Evolutionary conservation across 2,888 invertebrate species (phyloP), one percentile per base, ranked within the genome.

Genomic region (Macropis europaea): DNA sequence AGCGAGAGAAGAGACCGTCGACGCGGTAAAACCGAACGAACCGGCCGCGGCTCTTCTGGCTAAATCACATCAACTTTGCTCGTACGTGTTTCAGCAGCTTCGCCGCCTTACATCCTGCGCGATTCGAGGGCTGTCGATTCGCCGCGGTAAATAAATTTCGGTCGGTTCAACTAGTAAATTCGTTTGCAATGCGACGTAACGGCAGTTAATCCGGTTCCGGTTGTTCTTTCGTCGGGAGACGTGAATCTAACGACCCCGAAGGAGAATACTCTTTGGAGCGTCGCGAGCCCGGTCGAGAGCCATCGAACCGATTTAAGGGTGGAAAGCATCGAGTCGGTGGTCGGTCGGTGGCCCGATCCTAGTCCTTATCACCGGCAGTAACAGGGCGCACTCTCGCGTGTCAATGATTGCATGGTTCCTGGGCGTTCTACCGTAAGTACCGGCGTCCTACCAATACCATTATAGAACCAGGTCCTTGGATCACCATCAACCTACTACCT

Each of bases 351-450:
- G 43, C 32, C 32, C 73, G 73, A 76, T 81, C 79, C 76, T 79
- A 79, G 77, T 77, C 77, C 82, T 84, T 82, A 84, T 86, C 82
- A 64, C 50, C 64, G 54, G 64, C 72, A 60, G 78, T 79, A 84
- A 85, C 81, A 82, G 79, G 81, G 75, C 73, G 80, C 76, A 75
- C 75, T 81, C 82, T 87, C 81, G 84, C 82, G 82, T 83, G 83
- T 71, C 82, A 76, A 81, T 85, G 84, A 87, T 87, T 84, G 83
- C 83, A 82, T 78, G 83, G 82, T 83, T 82, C 78, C 66, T 70
- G 79, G 71, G 80, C 79, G 74, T 82, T 82, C 79, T 83, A 79
- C 76, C 79, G 78, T 83, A 73, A 82, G 76, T 75, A 75, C 66
- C 38, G 63, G 52, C 76, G 77, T 71, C 73, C 73, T 76, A 77